phyloP scores from a whole-genome alignment of 2,113 vertebrate species.

The Xiphophorus hellerii region DNA sequence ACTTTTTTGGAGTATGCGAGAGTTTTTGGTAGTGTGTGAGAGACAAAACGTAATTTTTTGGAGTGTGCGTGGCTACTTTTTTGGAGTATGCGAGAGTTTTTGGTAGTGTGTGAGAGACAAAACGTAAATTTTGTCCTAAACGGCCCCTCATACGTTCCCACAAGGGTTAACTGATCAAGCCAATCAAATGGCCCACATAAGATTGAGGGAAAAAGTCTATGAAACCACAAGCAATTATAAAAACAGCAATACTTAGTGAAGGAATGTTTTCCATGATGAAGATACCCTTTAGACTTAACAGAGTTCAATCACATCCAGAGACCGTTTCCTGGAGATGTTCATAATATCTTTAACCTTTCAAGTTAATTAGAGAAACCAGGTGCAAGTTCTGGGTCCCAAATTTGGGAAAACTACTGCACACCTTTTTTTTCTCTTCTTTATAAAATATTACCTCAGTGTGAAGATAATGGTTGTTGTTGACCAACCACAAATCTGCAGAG shows the following conservation, averaged over 20 bases:
- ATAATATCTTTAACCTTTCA: conserved; percentile 53
- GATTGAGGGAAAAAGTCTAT: neutral
- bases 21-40: no score
- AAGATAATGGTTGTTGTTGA: neutral
- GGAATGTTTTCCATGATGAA: neutral
- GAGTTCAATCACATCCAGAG: conserved; percentile 28
- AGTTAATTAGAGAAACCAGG: conserved; percentile 57
- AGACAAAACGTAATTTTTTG: no score
- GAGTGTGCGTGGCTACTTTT: no score
- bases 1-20: no score
- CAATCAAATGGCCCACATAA: neutral
- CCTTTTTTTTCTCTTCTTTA: neutral
- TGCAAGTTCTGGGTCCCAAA: conserved; percentile 49
- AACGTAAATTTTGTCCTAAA: no score
- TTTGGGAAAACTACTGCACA: conserved; percentile 26
- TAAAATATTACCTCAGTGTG: neutral
- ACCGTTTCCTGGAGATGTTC: conserved; percentile 48
- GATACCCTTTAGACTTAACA: conserved; percentile 31
- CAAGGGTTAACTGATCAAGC: neutral
- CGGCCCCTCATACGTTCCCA: no score
- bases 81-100: no score
- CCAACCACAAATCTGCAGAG: neutral
- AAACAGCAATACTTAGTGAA: neutral
- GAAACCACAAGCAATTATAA: neutral
- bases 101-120: no score